Evolutionary conservation across 2,113 vertebrate genomes (phyloP), one percentile per base, ranked within the genome.

Genomic region (Vidua chalybeata): DNA sequence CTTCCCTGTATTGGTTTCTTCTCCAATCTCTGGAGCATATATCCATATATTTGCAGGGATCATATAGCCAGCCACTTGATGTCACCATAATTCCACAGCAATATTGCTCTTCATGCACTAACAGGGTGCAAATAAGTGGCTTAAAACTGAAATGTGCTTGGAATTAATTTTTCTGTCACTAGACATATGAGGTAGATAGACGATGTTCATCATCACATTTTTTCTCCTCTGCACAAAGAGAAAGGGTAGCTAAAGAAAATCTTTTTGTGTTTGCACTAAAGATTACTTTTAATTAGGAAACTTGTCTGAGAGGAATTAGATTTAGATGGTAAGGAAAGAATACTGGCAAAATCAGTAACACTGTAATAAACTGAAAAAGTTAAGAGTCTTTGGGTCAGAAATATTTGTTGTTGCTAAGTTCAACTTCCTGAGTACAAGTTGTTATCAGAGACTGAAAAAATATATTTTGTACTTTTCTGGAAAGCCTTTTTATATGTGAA

Each of bases 41-140:
- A 63, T 31, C 2, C 2, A 43, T 59, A 64, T 46, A 78, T 82
- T 84, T 90, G 16, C 49, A 78, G 51, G 17, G 61, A 77, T 64
- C 0, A 0, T 87, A 59, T 75, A 78, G 52, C 21, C 87, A 94
- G 31, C 64, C 71, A 82, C 87, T 96, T 96, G 94, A 94, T 94
- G 87, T 91, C 89, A 91, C 78, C 89, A 31, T 76, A 87, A 76
- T 41, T 49, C 74, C 58, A 82, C 28, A 76, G 46, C 82, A 96
- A 89, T 84, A 71, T 63, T 75, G 24, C 19, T 89, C 30, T 78
- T 91, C n/a, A 17, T 84, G 41, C 73, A 79, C 22, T 84, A 89
- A 78, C 6, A 6, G 69, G 95, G 77, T 94, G 80, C 19, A 96
- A 95, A 84, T 89, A 95, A 94, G 37, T 78, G 52, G 7, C 30